Conservation (phyloP, 2,888 invertebrate species). For the Alloplasta piceator region DNA sequence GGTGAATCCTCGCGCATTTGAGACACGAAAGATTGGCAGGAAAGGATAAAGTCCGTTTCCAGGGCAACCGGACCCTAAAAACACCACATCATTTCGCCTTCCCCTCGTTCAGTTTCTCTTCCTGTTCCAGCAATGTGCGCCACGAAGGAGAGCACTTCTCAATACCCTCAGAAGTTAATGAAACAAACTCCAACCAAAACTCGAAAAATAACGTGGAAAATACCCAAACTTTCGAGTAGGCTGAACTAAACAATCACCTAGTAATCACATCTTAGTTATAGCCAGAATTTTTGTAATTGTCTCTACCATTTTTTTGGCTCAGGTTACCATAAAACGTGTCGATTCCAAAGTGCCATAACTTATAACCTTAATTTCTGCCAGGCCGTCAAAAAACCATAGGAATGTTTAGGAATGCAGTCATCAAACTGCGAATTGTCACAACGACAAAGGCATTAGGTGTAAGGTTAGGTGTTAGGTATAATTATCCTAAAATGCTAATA, state of each 20-base stretch:
- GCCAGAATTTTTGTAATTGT: too few species aligned
- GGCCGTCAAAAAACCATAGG: too few species aligned
- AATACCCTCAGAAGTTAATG: conserved; percentile 77
- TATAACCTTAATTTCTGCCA: too few species aligned
- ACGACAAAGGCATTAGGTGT: too few species aligned
- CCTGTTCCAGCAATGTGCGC: conserved; percentile 40
- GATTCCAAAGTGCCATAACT: too few species aligned
- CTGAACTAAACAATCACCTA: too few species aligned
- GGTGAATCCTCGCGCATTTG: conserved; percentile 3
- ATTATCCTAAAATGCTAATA: not conserved
- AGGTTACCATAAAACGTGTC: too few species aligned
- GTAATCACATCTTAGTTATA: too few species aligned
- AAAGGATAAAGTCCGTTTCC: conserved; percentile 76
- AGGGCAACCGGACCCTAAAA: conserved; percentile 77
- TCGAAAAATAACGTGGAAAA: conserved; percentile 74
- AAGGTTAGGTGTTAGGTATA: conserved; percentile 63
- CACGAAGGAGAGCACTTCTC: conserved; percentile 72
- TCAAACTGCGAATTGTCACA: too few species aligned
- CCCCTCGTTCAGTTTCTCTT: conserved; percentile 63
- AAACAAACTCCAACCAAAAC: conserved; percentile 75
- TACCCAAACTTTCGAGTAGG: too few species aligned
- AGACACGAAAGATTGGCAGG: conserved; percentile 33
- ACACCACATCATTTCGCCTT: conserved; percentile 46
- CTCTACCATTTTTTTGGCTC: too few species aligned
- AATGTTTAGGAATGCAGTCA: too few species aligned